Evolutionary conservation across 2,113 vertebrate species (phyloP).

Genomic region (Cathartes aura): DNA sequence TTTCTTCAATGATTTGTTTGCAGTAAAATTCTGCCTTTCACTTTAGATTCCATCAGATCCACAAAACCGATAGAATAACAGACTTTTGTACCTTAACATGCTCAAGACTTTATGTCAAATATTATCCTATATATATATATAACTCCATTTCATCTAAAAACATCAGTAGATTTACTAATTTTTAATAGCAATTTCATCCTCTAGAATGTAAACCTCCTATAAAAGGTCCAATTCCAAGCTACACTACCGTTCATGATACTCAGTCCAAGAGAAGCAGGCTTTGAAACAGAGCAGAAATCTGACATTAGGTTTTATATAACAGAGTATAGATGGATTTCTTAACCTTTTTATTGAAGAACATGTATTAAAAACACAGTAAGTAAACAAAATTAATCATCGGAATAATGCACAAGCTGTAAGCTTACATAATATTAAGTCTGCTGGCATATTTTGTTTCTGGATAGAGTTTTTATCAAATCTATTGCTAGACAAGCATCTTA

Average conservation of each 20-base stretch:
- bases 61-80: not conserved
- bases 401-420: not conserved
- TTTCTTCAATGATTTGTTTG: conserved; percentile 13
- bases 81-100: not conserved
- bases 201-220: not conserved
- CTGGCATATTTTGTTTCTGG: not conserved
- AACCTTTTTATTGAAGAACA: not conserved
- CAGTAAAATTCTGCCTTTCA: not conserved
- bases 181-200: not conserved
- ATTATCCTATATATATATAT: not conserved
- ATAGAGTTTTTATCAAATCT: not conserved
- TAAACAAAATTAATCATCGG: not conserved
- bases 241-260: not conserved
- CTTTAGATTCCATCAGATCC: not conserved
- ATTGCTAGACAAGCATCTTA: not conserved
- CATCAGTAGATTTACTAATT: not conserved
- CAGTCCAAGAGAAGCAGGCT: not conserved
- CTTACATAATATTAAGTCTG: not conserved
- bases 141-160: not conserved
- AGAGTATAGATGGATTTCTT: not conserved
- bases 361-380: not conserved
- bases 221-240: not conserved
- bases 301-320: not conserved
- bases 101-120: not conserved
- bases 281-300: not conserved